Evolutionary conservation across 1,140 invertebrate genomes (phyloP), one percentile per base, ranked within the genome.

Genomic region (Drosophila pseudoobscura): DNA sequence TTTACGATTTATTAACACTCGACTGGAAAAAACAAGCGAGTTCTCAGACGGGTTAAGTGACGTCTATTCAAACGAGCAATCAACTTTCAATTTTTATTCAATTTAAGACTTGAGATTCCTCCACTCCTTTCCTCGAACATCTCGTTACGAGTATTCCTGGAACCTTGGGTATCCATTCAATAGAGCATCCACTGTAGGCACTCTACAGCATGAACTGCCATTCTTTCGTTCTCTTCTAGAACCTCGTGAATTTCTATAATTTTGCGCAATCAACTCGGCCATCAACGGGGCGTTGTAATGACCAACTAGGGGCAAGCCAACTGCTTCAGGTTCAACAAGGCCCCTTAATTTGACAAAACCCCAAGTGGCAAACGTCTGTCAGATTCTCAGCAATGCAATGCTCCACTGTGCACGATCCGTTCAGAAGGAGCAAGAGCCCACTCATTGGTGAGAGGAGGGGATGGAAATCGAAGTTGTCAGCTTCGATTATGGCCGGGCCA

Each of bases 231-330:
- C 11, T 39, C 39, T 31, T 20, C 29, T 57, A 20, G 52, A 58
- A 51, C 15, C 24, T 58, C 29, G 11, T 17, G 45, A 69, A 73
- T 57, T 64, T 69, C 54, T 74, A 74, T 84, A 85, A 80, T 85
- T 84, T 85, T 50, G 64, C 62, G 66, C 61, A 63, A 78, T 75
- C 50, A 83, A 71, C 74, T 69, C 11, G 49, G 22, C 80, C 80
- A 84, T 84, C 46, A 76, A 75, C 41, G 63, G 63, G 63, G 76
- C 66, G 59, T 79, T 75, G 60, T 84, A 85, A 79, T 79, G 74
- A 72, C 65, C 62, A 54, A 51, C 53, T 54, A 75, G 39, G 5
- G 65, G 20, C 20, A 35, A 41, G 45, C 20, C 50, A 50, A 43
- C 56, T 43, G 54, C 59, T 55, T 24, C 55, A 20, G 52, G n/a